phyloP scores from a whole-genome alignment of 2,888 invertebrate species.

The Cantharis nigra region DNA sequence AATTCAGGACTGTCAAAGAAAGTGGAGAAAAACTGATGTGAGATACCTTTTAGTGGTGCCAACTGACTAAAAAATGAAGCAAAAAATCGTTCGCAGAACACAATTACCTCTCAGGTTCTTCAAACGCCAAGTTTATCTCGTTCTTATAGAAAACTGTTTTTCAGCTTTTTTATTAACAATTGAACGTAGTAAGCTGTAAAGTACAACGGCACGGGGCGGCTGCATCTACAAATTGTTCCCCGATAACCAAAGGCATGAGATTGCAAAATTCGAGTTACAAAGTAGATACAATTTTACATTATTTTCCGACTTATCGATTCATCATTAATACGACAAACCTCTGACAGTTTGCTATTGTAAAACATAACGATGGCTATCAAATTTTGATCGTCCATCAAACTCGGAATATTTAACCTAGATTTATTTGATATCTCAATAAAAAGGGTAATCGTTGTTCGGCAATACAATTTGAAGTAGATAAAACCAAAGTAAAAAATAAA shows the following conservation, averaged over 20 bases:
- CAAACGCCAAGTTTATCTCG: not conserved
- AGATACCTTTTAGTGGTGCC: not conserved
- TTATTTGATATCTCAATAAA: conserved; percentile 22
- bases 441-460: conserved; percentile 10
- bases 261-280: conserved; percentile 1
- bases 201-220: not conserved
- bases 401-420: conserved; percentile 27
- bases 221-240: not conserved
- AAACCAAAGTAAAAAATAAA: conserved; percentile 5
- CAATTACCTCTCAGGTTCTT: not conserved
- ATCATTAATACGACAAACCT: conserved; percentile 22
- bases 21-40: not conserved
- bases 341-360: conserved; percentile 15
- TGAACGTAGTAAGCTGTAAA: not conserved
- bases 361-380: conserved; percentile 18
- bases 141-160: not conserved
- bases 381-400: conserved; percentile 31
- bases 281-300: conserved; percentile 14
- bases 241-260: not conserved
- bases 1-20: not conserved
- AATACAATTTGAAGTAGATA: conserved; percentile 8
- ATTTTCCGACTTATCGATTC: conserved; percentile 25
- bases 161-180: not conserved
- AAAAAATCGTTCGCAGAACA: not conserved
- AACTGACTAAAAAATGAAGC: not conserved